phyloP scores from a whole-genome alignment of 2,888 invertebrate species.

The Synergus japonicus region DNA sequence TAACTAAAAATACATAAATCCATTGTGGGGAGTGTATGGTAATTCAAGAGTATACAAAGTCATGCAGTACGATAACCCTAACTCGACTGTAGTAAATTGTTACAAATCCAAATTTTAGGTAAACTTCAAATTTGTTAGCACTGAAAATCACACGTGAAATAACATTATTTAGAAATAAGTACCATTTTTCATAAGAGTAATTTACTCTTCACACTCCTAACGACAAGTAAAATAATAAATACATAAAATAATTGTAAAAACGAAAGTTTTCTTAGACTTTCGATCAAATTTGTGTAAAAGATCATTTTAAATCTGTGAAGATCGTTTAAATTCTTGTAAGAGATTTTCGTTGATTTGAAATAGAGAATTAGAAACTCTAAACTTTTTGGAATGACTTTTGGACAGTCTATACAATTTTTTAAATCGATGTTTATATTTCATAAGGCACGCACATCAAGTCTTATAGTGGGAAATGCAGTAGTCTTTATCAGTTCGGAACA shows the following conservation, averaged over 20 bases:
- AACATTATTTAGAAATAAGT: not conserved
- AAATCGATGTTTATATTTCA: constrained; percentile 30
- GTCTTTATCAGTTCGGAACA: constrained; percentile 29
- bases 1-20: too few species aligned
- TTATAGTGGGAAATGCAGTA: constrained; percentile 29
- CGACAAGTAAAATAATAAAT: constrained; percentile 10
- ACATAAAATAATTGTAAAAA: not conserved
- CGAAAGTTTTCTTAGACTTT: not conserved
- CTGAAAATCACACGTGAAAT: not conserved
- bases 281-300: not conserved
- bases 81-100: not conserved
- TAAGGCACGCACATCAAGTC: constrained; percentile 37
- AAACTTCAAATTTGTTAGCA: not conserved
- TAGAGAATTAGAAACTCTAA: constrained; percentile 6
- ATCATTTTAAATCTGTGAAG: not conserved
- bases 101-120: not conserved
- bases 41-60: too few species aligned
- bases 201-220: not conserved
- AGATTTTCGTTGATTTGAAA: constrained; percentile 11
- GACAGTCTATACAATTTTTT: constrained; percentile 3
- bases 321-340: not conserved
- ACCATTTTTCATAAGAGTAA: constrained; percentile 3
- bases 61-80: too few species aligned
- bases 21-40: too few species aligned
- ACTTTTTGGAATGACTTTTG: constrained; percentile 34